phyloP scores from a whole-genome alignment of 2,797 vertebrate species.

The Gastrophryne carolinensis region DNA sequence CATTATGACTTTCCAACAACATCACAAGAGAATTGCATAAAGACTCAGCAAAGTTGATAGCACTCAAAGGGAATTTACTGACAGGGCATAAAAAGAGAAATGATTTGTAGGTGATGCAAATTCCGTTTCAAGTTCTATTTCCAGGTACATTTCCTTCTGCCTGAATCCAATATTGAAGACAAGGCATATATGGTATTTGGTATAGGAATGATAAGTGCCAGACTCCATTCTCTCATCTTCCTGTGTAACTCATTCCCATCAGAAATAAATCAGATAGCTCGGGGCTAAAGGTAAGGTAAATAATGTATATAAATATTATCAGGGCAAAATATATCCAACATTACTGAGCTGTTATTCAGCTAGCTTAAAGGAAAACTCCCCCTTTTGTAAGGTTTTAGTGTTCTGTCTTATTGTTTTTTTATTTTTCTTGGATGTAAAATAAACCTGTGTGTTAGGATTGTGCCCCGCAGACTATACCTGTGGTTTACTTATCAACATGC shows the following conservation, averaged over 20 bases:
- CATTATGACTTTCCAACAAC: slow-evolving; percentile 49
- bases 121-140: slow-evolving; percentile 49
- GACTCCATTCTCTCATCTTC: not conserved
- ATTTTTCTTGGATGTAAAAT: too few relatives aligned
- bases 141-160: slow-evolving; percentile 40
- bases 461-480: too few relatives aligned
- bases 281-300: not conserved
- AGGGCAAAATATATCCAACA: not conserved
- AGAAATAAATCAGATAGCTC: not conserved
- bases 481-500: too few relatives aligned
- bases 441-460: too few relatives aligned
- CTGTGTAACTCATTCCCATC: slow-evolving; percentile 6
- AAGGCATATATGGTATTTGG: slow-evolving; percentile 30
- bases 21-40: slow-evolving; percentile 41
- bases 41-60: slow-evolving; percentile 45
- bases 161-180: slow-evolving; percentile 35
- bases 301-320: not conserved
- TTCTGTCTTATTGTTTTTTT: too few relatives aligned
- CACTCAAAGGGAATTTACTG: slow-evolving; percentile 45
- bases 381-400: too few relatives aligned
- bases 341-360: not conserved
- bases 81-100: slow-evolving; percentile 44
- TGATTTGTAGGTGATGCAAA: slow-evolving; percentile 46
- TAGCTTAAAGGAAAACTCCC: too few relatives aligned
- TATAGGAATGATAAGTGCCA: slow-evolving; percentile 10